Conservation (phyloP, 2,888 invertebrate species). For the Tiliacea aurago region DNA sequence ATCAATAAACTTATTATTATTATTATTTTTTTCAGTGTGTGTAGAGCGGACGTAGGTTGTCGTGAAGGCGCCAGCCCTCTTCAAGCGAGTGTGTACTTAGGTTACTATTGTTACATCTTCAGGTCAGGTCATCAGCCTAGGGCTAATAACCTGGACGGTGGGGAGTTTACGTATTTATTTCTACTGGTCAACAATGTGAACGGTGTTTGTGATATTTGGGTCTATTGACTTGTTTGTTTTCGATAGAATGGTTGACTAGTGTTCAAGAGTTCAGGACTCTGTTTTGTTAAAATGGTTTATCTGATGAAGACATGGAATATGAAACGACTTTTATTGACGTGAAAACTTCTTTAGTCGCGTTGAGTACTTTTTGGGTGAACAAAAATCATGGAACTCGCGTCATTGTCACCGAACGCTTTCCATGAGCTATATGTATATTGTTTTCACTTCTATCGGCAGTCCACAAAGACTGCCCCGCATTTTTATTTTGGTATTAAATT, state of each 20-base stretch:
- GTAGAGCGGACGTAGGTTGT: conserved; percentile 34
- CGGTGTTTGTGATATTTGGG: conserved; percentile 5
- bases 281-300: neutral
- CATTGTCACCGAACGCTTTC: too few species aligned
- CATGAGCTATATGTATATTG: too few species aligned
- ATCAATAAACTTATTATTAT: too few species aligned
- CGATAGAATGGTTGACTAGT: neutral
- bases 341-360: too few species aligned
- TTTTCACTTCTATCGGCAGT: too few species aligned
- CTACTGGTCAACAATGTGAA: conserved; percentile 6
- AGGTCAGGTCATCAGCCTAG: conserved; percentile 55
- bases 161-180: conserved; percentile 28
- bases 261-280: neutral
- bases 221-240: conserved; percentile 4
- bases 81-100: conserved; percentile 50
- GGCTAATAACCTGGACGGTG: conserved; percentile 54
- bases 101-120: conserved; percentile 60
- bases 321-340: neutral
- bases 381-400: too few species aligned
- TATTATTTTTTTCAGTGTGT: too few species aligned
- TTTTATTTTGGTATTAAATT: neutral
- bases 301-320: conserved; percentile 22
- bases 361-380: too few species aligned
- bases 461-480: too few species aligned
- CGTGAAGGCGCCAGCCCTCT: conserved; percentile 41